Conservation (phyloP, 1,140 invertebrate genomes). For the Eulimnadia texana region DNA sequence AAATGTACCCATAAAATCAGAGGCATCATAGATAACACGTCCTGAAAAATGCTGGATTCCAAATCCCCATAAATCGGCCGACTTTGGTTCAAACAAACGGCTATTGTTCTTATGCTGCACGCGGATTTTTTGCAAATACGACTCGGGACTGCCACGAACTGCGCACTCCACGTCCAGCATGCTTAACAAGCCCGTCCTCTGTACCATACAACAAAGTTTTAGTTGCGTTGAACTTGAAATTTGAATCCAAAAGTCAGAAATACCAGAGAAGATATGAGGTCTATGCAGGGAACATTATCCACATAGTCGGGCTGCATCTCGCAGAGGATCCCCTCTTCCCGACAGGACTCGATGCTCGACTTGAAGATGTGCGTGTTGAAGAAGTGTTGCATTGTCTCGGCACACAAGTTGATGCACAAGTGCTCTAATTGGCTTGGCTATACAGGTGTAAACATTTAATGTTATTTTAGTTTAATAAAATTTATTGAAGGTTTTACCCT, state of each 20-base stretch:
- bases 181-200: slow-evolving; percentile 73
- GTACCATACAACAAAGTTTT: slow-evolving; percentile 8
- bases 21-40: slow-evolving; percentile 73
- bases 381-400: slow-evolving; percentile 94
- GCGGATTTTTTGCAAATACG: slow-evolving; percentile 72
- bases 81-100: slow-evolving; percentile 45
- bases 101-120: slow-evolving; percentile 65
- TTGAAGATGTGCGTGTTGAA: slow-evolving; percentile 95
- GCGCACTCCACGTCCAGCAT: slow-evolving; percentile 89
- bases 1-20: slow-evolving; percentile 55
- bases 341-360: slow-evolving; percentile 79
- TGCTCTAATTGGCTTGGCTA: slow-evolving; percentile 77
- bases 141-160: slow-evolving; percentile 67
- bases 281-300: slow-evolving; percentile 89
- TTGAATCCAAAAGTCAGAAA: too few relatives aligned
- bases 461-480: too few relatives aligned
- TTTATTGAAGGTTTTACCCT: slow-evolving; percentile 35
- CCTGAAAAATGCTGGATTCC: slow-evolving; percentile 85
- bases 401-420: slow-evolving; percentile 85
- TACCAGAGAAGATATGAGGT: slow-evolving; percentile 80
- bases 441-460: too few relatives aligned
- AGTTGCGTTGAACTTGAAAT: too few relatives aligned
- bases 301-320: slow-evolving; percentile 86
- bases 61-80: slow-evolving; percentile 46
- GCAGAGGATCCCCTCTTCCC: slow-evolving; percentile 81